These are phyloP conservation scores for Aldrovandia affinis DNA, from an alignment of 2,797 vertebrate genomes.

Conservation along the genomic window DNA sequence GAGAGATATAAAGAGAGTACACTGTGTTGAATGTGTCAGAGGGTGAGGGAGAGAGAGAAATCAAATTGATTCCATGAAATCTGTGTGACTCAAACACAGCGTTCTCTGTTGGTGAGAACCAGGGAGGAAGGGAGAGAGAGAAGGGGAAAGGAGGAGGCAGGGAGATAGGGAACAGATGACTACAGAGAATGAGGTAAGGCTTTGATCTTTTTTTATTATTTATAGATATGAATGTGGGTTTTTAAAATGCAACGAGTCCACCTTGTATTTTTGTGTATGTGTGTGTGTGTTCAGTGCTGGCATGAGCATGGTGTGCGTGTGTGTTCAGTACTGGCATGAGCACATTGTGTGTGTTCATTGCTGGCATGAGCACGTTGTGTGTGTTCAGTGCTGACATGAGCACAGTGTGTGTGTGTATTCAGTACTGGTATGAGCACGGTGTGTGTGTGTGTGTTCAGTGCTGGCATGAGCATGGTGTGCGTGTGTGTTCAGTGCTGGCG, in stretches of 20 bases:
- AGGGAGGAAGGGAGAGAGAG: slow-evolving; percentile 42
- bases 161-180: slow-evolving; percentile 49
- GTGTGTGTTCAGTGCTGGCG: too few relatives aligned
- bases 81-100: slow-evolving; percentile 76
- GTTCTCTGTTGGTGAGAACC: slow-evolving; percentile 53
- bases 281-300: slow-evolving; percentile 38
- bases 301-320: neutral
- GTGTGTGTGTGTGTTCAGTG: slow-evolving; percentile 40
- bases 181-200: slow-evolving; percentile 72
- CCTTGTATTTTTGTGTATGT: slow-evolving; percentile 37
- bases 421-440: too few relatives aligned
- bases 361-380: neutral
- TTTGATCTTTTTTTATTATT: slow-evolving; percentile 64
- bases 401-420: neutral
- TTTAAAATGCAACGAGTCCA: neutral
- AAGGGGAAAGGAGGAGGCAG: slow-evolving; percentile 51
- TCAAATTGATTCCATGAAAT: slow-evolving; percentile 66
- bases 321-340: too few relatives aligned
- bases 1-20: slow-evolving; percentile 55
- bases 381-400: neutral
- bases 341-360: neutral
- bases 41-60: slow-evolving; percentile 45
- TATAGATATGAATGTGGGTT: slow-evolving; percentile 39
- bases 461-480: neutral
- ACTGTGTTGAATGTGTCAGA: slow-evolving; percentile 47